A percentile compares a stretch with the other conserved stretches of the same genome.
These are phyloP conservation scores for Phytoseiulus persimilis DNA, from an alignment of 2,888 invertebrate genomes.

Conservation along the genomic window DNA sequence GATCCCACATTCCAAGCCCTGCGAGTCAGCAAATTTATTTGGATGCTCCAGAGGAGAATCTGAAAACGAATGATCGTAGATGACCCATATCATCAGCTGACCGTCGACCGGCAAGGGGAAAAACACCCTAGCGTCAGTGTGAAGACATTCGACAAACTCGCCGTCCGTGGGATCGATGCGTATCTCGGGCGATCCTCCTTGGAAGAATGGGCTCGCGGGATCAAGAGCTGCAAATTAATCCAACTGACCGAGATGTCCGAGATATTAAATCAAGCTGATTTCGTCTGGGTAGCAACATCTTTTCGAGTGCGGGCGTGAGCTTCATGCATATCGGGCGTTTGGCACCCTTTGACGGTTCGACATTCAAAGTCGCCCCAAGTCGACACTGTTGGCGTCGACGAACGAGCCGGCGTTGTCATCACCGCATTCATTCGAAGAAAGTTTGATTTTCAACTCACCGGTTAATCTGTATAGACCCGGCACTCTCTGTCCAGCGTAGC, in stretches of 20 bases:
- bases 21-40: background rate
- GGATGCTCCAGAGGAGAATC: too few relatives aligned
- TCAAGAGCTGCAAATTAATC: background rate
- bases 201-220: slow-evolving; percentile 10
- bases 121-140: background rate
- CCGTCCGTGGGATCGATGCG: slow-evolving; percentile 26
- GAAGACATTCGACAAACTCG: slow-evolving; percentile 18
- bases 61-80: too few relatives aligned
- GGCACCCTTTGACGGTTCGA: too few relatives aligned
- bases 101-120: background rate
- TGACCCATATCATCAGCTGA: background rate
- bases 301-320: too few relatives aligned
- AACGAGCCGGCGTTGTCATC: too few relatives aligned
- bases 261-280: too few relatives aligned
- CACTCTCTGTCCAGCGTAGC: slow-evolving; percentile 6
- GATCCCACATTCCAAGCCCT: slow-evolving; percentile 27
- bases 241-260: too few relatives aligned
- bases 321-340: too few relatives aligned
- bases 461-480: background rate
- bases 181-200: background rate
- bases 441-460: background rate
- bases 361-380: too few relatives aligned
- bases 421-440: too few relatives aligned
- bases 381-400: too few relatives aligned
- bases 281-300: too few relatives aligned